Base-by-base conservation (phyloP, 1,140 invertebrate genomes). In the Drosophila trapezifrons region DNA sequence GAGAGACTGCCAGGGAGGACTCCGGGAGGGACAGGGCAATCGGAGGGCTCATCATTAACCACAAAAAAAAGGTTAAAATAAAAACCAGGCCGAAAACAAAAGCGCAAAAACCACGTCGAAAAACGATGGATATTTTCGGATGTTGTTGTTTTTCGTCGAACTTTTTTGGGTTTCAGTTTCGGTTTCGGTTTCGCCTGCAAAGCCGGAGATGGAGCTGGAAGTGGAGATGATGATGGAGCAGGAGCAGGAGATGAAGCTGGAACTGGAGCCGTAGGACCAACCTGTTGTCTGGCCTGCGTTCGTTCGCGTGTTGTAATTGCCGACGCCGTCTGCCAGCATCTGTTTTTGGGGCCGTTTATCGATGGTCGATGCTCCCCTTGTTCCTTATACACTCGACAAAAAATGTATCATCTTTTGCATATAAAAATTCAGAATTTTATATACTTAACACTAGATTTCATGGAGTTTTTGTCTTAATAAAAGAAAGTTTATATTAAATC, bases 231-330 rank as follows among this genome's bases (percentile, higher is more conserved):
- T 17, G 22, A 52, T 35, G 55, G 35, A 29, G 64, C 40, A 45
- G 67, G 49, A 29, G 29, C 20, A 15, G 17, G 60, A 20, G 40
- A 22, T 29, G 62, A 13, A 64, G 51, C 40, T 63, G 64, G 43
- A 47, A 63, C 35, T 71, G 65, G 35, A 47, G 51, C 42, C 64
- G 18, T 6, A 37, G 47, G 32, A 47, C 55, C 76, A 86, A 87
- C 83, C 83, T 86, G 83, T 83, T 86, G 83, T 82, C 76, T 73
- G 70, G 69, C 45, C 73, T 59, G 65, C 54, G 69, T 59, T 63
- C 74, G 69, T 78, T 86, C 83, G 83, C 83, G 83, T 86, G 83
- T 87, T 86, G 83, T 86, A 86, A 86, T 86, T 86, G 83, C 83
- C 77, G 78, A 77, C 63, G 77, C 73, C 67, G 81, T 81, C 82